Percentiles rank a stretch among this genome's conserved stretches.
Evolutionary conservation across 2,888 invertebrate species (phyloP).

Genomic region (Ormyrus pomaceus): DNA sequence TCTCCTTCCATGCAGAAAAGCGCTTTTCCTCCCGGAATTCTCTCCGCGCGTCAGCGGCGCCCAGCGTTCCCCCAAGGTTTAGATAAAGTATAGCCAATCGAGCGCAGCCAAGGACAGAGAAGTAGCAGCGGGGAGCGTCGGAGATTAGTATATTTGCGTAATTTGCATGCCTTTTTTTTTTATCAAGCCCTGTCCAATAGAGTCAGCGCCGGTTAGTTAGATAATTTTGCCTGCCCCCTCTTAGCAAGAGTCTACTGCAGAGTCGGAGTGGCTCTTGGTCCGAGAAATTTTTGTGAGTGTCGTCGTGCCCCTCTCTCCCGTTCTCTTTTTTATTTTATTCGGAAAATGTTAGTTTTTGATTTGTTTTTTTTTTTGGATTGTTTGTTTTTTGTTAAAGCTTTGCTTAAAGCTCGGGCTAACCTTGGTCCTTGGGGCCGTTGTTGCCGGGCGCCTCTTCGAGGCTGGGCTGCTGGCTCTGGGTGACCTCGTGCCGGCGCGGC

Average conservation of each 20-base stretch:
- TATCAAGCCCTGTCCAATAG: conserved; percentile 1
- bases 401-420: conserved; percentile 52
- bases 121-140: no score
- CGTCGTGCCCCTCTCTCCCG: background rate
- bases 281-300: conserved; percentile 53
- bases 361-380: no score
- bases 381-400: background rate
- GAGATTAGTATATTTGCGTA: conserved; percentile 2
- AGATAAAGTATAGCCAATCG: conserved; percentile 24
- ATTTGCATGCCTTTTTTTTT: conserved; percentile 7
- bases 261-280: conserved; percentile 28
- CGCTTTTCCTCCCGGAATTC: conserved; percentile 11
- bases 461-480: conserved; percentile 80
- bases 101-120: conserved; percentile 22
- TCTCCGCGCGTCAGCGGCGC: background rate
- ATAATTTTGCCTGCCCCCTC: background rate
- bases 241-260: conserved; percentile 54
- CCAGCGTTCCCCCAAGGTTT: conserved; percentile 1
- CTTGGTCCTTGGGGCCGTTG: conserved; percentile 63
- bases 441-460: conserved; percentile 63
- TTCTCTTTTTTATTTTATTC: background rate
- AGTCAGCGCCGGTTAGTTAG: background rate
- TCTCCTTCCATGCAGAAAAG: conserved; percentile 53
- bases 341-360: no score
- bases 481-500: conserved; percentile 78